phyloP scores from a whole-genome alignment of 2,797 vertebrate genomes.

The Platalea minor region DNA sequence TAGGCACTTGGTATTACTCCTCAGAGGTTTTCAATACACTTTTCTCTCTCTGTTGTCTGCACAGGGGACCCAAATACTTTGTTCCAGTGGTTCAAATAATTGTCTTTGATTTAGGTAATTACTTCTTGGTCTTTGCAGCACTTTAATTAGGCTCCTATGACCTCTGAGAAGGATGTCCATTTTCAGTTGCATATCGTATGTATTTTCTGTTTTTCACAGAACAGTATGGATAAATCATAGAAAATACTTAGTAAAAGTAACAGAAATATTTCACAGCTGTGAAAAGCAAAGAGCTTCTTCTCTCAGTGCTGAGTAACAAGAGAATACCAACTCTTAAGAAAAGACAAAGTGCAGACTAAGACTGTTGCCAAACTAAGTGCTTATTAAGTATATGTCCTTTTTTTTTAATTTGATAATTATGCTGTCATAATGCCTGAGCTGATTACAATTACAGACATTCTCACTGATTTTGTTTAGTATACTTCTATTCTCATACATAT shows the following conservation, averaged over 20 bases:
- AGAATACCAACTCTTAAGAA: background rate
- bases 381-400: background rate
- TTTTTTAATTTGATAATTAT: background rate
- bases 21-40: background rate
- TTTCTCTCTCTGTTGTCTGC: background rate
- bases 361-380: background rate
- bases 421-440: background rate
- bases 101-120: background rate
- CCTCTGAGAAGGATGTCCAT: background rate
- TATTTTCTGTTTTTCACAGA: background rate
- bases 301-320: background rate
- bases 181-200: background rate
- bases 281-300: background rate
- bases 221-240: background rate
- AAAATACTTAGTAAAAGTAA: background rate
- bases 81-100: background rate
- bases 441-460: background rate
- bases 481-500: background rate
- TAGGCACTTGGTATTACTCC: background rate
- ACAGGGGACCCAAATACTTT: background rate
- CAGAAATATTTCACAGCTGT: background rate
- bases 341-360: background rate
- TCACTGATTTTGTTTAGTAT: background rate
- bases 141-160: background rate
- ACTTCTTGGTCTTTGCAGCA: background rate